Conservation (phyloP, 2,888 invertebrate genomes). For the Sclerodermus sp. region DNA sequence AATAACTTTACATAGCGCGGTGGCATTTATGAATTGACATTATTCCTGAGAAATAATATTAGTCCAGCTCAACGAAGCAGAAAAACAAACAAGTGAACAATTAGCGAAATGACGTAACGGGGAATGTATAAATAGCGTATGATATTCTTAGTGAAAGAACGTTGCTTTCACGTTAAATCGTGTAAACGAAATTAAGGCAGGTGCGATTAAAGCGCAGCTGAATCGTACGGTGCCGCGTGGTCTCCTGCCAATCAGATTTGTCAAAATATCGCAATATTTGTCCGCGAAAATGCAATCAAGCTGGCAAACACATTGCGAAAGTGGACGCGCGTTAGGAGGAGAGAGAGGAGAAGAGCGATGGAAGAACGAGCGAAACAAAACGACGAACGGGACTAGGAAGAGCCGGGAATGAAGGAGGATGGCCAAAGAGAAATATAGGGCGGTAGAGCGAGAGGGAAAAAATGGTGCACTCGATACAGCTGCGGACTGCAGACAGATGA, state of each 20-base stretch:
- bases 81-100: too few relatives aligned
- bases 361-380: constrained; percentile 4
- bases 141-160: too few relatives aligned
- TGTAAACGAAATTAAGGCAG: constrained; percentile 19
- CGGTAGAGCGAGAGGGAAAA: constrained; percentile 13
- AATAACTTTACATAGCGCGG: too few relatives aligned
- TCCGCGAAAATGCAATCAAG: constrained; percentile 41
- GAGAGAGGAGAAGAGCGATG: background rate
- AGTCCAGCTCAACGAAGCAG: too few relatives aligned
- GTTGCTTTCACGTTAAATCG: constrained; percentile 4
- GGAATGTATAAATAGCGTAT: too few relatives aligned
- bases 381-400: background rate
- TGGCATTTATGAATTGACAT: too few relatives aligned
- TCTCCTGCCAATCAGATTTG: constrained; percentile 22
- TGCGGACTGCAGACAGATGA: constrained; percentile 21
- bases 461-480: constrained; percentile 13
- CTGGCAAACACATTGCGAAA: constrained; percentile 31
- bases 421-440: background rate
- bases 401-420: background rate
- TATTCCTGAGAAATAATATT: too few relatives aligned
- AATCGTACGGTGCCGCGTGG: background rate
- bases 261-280: constrained; percentile 38
- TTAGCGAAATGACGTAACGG: too few relatives aligned
- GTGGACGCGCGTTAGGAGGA: constrained; percentile 8
- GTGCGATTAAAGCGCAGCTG: constrained; percentile 22